A percentile compares a stretch with the other conserved stretches of the same genome.
Conservation (phyloP, 2,888 invertebrate species). For the Flexamia atlantica region DNA sequence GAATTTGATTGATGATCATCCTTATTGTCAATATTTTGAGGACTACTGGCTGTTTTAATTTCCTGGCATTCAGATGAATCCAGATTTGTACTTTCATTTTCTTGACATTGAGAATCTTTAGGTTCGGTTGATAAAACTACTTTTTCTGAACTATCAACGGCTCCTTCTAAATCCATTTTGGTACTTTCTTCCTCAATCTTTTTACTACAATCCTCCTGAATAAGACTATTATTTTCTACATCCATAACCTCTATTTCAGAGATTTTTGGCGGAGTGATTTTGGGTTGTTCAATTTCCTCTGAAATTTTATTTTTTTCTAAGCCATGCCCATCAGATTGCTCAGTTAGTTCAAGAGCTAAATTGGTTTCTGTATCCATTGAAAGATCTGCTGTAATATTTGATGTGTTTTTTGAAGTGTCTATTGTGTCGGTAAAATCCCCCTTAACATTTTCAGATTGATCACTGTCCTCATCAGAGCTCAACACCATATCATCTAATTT, state of each 20-base stretch:
- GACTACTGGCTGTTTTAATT: not conserved
- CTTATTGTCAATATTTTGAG: not conserved
- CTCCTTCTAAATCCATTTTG: not conserved
- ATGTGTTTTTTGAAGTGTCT: not conserved
- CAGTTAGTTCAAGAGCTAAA: not conserved
- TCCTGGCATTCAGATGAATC: not conserved
- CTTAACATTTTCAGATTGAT: not conserved
- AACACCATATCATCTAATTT: constrained; percentile 17
- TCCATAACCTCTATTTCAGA: constrained; percentile 6
- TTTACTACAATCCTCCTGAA: not conserved
- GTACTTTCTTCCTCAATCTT: not conserved
- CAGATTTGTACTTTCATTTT: not conserved
- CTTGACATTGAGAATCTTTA: not conserved
- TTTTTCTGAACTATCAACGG: not conserved
- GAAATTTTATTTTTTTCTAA: not conserved
- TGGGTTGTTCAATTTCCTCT: not conserved
- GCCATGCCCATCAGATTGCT: not conserved
- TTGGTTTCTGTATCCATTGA: not conserved
- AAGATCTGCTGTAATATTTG: not conserved
- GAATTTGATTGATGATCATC: not conserved
- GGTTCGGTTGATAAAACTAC: not conserved
- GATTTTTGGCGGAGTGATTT: too few species aligned
- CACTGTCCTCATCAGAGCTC: constrained; percentile 31
- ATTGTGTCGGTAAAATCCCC: not conserved
- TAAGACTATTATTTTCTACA: not conserved